Conservation (phyloP, 2,113 vertebrate genomes). For the Spilogale gracilis region DNA sequence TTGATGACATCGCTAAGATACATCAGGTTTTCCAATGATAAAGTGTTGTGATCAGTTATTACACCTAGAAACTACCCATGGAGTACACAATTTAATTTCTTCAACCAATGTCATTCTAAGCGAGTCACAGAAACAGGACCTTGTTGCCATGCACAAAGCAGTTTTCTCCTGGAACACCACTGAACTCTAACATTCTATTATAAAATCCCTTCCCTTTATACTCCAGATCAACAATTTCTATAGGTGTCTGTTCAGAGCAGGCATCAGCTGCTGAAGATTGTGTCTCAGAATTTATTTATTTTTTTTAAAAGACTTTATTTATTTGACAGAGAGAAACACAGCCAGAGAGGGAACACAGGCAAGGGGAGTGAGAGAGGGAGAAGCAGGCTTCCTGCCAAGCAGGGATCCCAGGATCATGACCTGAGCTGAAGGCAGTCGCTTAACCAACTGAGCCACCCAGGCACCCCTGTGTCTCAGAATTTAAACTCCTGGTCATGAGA, state of each 20-base stretch:
- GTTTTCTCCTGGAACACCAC: rapidly evolving
- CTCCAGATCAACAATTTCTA: not conserved
- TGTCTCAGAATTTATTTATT: not conserved
- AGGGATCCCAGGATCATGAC: no score
- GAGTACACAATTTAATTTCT: not conserved
- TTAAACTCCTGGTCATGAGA: not conserved
- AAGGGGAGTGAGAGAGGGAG: no score
- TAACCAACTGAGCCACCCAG: no score
- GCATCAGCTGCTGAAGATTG: not conserved
- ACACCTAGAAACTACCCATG: not conserved
- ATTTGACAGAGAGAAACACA: no score
- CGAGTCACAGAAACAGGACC: not conserved
- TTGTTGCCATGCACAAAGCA: not conserved
- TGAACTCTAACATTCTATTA: not conserved
- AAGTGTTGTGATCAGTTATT: not conserved
- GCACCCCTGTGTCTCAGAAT: not conserved
- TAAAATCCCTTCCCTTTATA: not conserved
- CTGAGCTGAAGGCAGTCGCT: no score
- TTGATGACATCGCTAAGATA: not conserved
- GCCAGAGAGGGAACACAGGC: no score
- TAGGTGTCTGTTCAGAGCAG: not conserved
- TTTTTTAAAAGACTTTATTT: no score
- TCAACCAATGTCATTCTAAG: not conserved
- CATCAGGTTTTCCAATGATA: not conserved
- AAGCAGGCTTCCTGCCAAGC: no score